These are phyloP conservation scores for Rhadinocentrus ornatus DNA, from an alignment of 2,797 vertebrate genomes.

Conservation along the genomic window DNA sequence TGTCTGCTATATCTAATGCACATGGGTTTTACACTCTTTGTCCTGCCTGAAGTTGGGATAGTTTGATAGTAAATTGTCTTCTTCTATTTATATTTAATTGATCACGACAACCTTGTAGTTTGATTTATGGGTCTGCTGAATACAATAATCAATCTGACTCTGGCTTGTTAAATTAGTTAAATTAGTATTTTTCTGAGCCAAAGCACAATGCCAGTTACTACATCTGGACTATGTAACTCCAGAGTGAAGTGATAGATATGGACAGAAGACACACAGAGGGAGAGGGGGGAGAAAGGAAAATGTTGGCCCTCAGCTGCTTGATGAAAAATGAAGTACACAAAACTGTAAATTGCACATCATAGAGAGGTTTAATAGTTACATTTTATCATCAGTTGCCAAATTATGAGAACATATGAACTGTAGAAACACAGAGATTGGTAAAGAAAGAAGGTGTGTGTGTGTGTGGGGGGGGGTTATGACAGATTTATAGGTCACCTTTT, in stretches of 20 bases:
- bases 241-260: constrained; percentile 1
- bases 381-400: constrained; percentile 21
- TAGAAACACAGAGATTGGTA: constrained; percentile 7
- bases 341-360: background rate
- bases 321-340: constrained; percentile 17
- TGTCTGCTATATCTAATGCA: background rate
- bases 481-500: constrained; percentile 47
- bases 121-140: no score
- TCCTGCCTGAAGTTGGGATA: background rate
- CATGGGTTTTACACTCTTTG: background rate
- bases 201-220: constrained; percentile 26
- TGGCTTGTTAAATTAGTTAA: constrained; percentile 26
- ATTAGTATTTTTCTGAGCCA: constrained; percentile 43
- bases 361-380: constrained; percentile 17
- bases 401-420: constrained; percentile 44
- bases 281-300: background rate
- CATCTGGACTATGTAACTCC: constrained; percentile 53
- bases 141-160: constrained; percentile 2
- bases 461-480: constrained; percentile 19
- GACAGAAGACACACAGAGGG: background rate
- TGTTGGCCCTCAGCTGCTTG: constrained; percentile 2
- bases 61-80: background rate
- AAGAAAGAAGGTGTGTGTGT: constrained; percentile 7
- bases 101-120: background rate
- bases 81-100: background rate